Base-by-base conservation (phyloP, 1,140 invertebrate genomes). In the Drosophila subobscura region DNA sequence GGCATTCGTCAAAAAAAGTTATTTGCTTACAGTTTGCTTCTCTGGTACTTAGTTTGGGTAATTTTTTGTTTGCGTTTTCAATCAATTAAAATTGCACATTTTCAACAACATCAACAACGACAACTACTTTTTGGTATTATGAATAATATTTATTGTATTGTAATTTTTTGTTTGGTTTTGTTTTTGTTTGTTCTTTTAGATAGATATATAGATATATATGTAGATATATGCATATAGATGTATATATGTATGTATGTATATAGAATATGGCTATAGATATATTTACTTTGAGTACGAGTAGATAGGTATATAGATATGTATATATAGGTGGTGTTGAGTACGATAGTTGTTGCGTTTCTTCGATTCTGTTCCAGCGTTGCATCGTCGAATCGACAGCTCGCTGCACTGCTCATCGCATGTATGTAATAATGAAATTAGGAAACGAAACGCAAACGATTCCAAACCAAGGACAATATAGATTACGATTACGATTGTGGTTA, bases 81-180 rank as follows among this genome's bases (percentile, higher is more conserved):
- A 88, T 81, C 77, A 84, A 84, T 84, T 76, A 72, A 86, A 86
- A 88, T 86, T 86, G 83, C 83, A 86, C 77, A 86, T 86, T 86
- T 86, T 86, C 83, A 86, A 86, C 83, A 86, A 86, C 83, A 86
- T 86, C 83, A 86, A 86, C 83, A 86, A 86, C 83, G 83, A 86
- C 83, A 86, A 86, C 83, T 86, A 86, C 83, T 86, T 86, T 86
- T 86, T 80, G 81, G 77, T 86, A 77, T 86, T 86, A 86, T 79
- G 73, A 81, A 70, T 85, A 85, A 70, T 86, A 86, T 74, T 86
- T 72, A 78, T 86, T 78, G 51, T 77, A 37, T 37, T 37, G 33
- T 74, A 74, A 74, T 78, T 51, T 59, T 54, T 42, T 27, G 63
- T 73, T 59, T 55, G 54, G 37, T 54, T 63, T 37, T 33, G 33